Percentiles rank a stretch among this genome's conserved stretches.
Evolutionary conservation across 2,113 vertebrate species (phyloP).

Genomic region (Pyxicephalus adspersus): DNA sequence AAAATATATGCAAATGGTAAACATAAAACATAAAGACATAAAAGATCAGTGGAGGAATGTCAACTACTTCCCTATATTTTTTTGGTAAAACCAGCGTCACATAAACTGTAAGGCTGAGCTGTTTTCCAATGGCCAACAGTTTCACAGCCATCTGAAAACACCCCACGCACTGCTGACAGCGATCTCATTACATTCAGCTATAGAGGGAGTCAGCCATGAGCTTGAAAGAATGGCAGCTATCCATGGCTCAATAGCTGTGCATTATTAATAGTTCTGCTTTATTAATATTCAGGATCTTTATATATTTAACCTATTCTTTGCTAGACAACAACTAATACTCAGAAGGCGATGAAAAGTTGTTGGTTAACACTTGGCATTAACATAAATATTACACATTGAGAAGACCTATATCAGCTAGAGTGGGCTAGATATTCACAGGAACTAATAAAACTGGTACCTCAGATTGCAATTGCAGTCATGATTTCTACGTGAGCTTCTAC

Average conservation of each 20-base stretch:
- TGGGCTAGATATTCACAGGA: too few species aligned
- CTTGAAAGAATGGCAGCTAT: conserved; percentile 43
- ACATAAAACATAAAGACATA: too few species aligned
- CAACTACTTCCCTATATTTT: neutral
- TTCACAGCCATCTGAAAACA: conserved; percentile 12
- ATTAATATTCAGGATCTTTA: conserved; percentile 32
- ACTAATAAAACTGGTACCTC: too few species aligned
- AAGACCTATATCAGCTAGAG: too few species aligned
- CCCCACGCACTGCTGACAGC: conserved; percentile 39
- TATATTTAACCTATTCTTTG: conserved; percentile 37
- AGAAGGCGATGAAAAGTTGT: neutral
- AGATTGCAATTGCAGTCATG: too few species aligned
- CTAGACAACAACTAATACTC: neutral
- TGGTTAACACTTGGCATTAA: too few species aligned
- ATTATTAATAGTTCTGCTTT: conserved; percentile 46
- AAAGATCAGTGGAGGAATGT: neutral
- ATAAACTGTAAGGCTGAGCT: conserved; percentile 11
- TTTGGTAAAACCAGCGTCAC: neutral
- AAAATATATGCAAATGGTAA: too few species aligned
- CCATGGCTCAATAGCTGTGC: conserved; percentile 50
- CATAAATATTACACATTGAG: too few species aligned
- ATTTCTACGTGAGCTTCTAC: too few species aligned
- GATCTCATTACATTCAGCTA: conserved; percentile 42
- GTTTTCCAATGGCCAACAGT: neutral
- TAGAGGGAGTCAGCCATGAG: conserved; percentile 44